A percentile compares a stretch with the other conserved stretches of the same genome.
phyloP scores from a whole-genome alignment of 2,113 vertebrate species.

The Trogon surrucura region DNA sequence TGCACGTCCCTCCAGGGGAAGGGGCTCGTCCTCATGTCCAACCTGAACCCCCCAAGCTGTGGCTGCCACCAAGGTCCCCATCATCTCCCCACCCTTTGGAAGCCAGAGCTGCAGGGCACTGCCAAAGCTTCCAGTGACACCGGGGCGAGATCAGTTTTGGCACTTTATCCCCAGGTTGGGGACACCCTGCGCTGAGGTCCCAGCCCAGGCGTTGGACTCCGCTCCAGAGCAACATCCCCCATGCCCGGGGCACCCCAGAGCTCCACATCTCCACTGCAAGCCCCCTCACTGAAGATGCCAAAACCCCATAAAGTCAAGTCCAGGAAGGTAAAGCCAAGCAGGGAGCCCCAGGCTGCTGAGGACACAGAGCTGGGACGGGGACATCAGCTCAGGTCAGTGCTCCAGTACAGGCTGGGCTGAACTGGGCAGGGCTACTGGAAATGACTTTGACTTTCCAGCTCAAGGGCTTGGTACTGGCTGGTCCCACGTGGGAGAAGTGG shows the following conservation, averaged over 20 bases:
- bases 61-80: background rate
- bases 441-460: background rate
- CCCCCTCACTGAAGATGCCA: fast-evolving
- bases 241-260: background rate
- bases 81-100: background rate
- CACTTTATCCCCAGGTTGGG: background rate
- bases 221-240: background rate
- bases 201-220: background rate
- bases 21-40: fast-evolving
- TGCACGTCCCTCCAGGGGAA: background rate
- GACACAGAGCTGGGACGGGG: fast-evolving
- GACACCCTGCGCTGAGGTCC: fast-evolving
- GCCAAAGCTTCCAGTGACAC: fast-evolving
- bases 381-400: fast-evolving
- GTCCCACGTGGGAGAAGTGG: background rate
- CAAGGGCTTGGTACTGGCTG: background rate
- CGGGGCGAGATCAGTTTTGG: background rate
- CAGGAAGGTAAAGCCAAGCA: background rate
- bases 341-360: fast-evolving
- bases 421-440: background rate
- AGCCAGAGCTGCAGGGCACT: background rate
- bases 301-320: fast-evolving
- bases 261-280: background rate
- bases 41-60: background rate
- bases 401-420: background rate